phyloP scores from a whole-genome alignment of 2,797 vertebrate genomes.

The Lacerta agilis region DNA sequence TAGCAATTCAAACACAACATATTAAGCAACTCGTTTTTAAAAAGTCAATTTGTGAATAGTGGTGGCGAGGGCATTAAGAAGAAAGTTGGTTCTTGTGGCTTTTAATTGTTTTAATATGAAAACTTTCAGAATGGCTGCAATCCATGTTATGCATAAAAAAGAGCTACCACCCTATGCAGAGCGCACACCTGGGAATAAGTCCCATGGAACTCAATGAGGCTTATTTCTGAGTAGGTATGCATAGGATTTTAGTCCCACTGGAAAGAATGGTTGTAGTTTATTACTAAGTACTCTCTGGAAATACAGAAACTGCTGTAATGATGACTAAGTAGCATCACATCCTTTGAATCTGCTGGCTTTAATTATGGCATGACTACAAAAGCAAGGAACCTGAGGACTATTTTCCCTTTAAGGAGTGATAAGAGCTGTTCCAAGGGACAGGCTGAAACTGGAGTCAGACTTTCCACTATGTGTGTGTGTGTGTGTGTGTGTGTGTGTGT shows the following conservation, averaged over 20 bases:
- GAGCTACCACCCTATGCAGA: no score
- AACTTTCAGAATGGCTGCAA: not conserved
- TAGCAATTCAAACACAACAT: not conserved
- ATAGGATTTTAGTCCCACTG: not conserved
- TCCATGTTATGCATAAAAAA: not conserved
- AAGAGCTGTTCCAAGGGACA: not conserved
- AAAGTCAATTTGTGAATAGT: not conserved
- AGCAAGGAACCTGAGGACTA: not conserved
- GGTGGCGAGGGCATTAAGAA: not conserved
- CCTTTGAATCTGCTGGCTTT: constrained; percentile 9
- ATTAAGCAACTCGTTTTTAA: not conserved
- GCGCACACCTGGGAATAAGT: no score
- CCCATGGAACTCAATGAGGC: no score
- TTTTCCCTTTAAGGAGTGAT: constrained; percentile 12
- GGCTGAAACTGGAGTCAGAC: not conserved
- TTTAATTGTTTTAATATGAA: not conserved
- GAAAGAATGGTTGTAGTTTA: not conserved
- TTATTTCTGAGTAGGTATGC: no score
- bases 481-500: no score
- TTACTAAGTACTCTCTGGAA: not conserved
- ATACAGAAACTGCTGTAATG: constrained; percentile 7
- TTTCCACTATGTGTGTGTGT: no score
- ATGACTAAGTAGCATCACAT: not conserved
- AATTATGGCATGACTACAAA: not conserved
- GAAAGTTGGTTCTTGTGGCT: not conserved